A percentile compares a stretch with the other conserved stretches of the same genome.
phyloP scores from a whole-genome alignment of 1,140 invertebrate species.

The Fopius arisanus region DNA sequence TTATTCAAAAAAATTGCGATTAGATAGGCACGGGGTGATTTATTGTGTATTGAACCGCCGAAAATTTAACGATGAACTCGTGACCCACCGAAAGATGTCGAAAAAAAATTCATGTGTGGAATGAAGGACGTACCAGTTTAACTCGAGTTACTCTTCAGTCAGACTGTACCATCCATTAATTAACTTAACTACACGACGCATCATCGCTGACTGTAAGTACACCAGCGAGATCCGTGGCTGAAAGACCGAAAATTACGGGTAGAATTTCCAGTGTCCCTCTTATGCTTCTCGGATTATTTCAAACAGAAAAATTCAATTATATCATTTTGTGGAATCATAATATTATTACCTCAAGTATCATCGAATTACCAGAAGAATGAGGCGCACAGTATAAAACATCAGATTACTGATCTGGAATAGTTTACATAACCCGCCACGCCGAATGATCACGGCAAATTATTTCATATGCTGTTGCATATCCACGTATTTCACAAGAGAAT shows the following conservation, averaged over 20 bases:
- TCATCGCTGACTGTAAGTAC: constrained; percentile 52
- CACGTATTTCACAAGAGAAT: not conserved
- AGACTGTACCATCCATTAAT: constrained; percentile 65
- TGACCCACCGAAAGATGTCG: constrained; percentile 4
- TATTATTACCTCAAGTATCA: constrained; percentile 10
- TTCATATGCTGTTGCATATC: not conserved
- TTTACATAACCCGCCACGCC: constrained; percentile 28
- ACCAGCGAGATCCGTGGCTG: constrained; percentile 17
- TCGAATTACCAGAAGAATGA: not conserved
- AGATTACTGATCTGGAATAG: not conserved
- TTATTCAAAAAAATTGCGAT: no score
- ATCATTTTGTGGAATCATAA: not conserved
- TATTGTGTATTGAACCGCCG: not conserved
- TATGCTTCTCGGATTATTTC: not conserved
- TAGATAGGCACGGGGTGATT: not conserved
- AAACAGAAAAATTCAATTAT: not conserved
- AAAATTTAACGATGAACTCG: not conserved
- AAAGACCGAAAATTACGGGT: constrained; percentile 15
- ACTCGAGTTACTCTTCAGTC: constrained; percentile 54
- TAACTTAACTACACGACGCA: constrained; percentile 63
- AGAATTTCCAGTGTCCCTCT: not conserved
- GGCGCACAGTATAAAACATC: not conserved
- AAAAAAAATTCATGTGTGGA: constrained; percentile 55
- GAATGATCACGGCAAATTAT: constrained; percentile 5
- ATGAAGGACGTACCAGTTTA: constrained; percentile 66